phyloP scores from a whole-genome alignment of 2,113 vertebrate species.

The Diphyllodes magnificus region DNA sequence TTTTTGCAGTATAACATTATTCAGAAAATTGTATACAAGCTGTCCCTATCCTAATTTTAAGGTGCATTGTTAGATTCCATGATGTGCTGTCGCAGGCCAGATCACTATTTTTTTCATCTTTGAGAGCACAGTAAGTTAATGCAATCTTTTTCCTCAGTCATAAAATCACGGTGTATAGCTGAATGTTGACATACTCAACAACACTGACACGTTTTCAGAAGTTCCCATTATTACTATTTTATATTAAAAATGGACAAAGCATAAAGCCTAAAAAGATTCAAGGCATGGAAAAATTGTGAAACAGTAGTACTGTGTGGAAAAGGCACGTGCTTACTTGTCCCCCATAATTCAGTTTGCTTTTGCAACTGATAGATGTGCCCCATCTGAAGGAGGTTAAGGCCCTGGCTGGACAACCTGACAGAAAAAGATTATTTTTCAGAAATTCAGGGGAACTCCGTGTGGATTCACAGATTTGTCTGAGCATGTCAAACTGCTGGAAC shows the following conservation, averaged over 20 bases:
- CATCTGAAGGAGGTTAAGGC: not conserved
- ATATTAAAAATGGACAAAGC: not conserved
- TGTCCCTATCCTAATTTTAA: not conserved
- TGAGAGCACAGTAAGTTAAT: not conserved
- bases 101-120: not conserved
- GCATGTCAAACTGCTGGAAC: conserved; percentile 16
- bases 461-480: conserved; percentile 20
- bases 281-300: not conserved
- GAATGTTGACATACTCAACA: not conserved
- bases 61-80: not conserved
- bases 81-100: not conserved
- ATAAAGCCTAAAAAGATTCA: not conserved
- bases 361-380: not conserved
- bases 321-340: not conserved
- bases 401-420: not conserved
- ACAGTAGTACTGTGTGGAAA: not conserved
- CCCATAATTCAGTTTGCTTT: not conserved
- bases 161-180: not conserved
- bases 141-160: not conserved
- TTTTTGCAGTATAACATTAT: not conserved
- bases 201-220: not conserved
- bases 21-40: not conserved
- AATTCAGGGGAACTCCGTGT: not conserved
- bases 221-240: not conserved
- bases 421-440: not conserved